Percentiles rank a stretch among this genome's conserved stretches.
Evolutionary conservation across 2,797 vertebrate genomes (phyloP).

Genomic region (Dryobates pubescens): DNA sequence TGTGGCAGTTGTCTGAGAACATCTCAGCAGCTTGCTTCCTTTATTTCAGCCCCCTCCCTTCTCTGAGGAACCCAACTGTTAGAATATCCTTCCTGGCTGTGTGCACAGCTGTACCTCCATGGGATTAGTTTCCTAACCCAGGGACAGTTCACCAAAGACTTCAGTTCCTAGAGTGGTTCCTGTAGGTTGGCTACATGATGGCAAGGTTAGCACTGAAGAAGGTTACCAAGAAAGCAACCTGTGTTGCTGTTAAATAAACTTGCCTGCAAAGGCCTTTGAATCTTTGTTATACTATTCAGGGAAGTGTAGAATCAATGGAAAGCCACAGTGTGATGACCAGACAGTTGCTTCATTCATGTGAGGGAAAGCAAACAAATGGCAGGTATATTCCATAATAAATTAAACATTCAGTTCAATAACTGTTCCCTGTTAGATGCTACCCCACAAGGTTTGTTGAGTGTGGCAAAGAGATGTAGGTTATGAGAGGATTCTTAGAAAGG

Average conservation of each 20-base stretch:
- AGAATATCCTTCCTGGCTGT: neutral
- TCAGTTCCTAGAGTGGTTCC: neutral
- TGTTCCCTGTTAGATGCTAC: neutral
- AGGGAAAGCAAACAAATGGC: neutral
- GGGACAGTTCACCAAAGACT: neutral
- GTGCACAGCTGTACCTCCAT: neutral
- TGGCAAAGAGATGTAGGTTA: neutral
- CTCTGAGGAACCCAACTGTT: neutral
- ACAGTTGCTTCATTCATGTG: neutral
- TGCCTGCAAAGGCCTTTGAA: neutral
- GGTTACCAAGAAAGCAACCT: neutral
- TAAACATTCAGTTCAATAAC: neutral
- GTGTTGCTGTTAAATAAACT: neutral
- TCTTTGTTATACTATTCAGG: neutral
- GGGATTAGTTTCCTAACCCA: neutral
- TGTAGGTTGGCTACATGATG: neutral
- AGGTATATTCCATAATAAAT: neutral
- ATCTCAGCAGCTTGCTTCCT: neutral
- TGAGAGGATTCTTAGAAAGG: neutral
- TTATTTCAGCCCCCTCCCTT: rapidly evolving
- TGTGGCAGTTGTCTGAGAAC: neutral
- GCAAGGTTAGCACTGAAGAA: neutral
- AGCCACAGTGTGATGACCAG: neutral
- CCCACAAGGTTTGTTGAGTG: neutral
- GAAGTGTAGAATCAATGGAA: neutral